These are phyloP conservation scores for Leptoteleia sp. DNA, from an alignment of 1,140 invertebrate species.

Conservation along the genomic window DNA sequence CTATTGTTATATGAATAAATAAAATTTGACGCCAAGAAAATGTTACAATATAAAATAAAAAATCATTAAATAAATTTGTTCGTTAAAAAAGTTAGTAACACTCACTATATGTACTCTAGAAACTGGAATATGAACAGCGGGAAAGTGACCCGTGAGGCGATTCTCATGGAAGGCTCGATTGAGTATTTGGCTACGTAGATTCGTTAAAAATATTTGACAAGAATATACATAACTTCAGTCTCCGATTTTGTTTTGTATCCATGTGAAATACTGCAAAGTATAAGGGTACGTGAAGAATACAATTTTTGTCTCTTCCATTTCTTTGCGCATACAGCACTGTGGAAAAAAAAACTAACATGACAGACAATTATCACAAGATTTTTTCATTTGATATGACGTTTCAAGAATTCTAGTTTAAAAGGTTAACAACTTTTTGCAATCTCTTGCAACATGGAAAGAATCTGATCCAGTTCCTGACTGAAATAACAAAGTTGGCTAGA, in stretches of 20 bases:
- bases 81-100: not conserved
- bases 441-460: conserved; percentile 79
- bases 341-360: conserved; percentile 10
- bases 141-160: conserved; percentile 29
- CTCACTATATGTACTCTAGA: conserved; percentile 18
- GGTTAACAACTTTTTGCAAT: conserved; percentile 74
- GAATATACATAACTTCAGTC: conserved; percentile 48
- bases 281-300: conserved; percentile 8
- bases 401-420: not conserved
- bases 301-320: conserved; percentile 2
- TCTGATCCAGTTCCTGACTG: conserved; percentile 80
- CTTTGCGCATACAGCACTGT: conserved; percentile 15
- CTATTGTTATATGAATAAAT: no score
- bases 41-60: no score
- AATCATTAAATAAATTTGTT: no score
- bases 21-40: no score
- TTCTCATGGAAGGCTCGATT: conserved; percentile 50
- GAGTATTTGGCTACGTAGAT: conserved; percentile 45
- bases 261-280: conserved; percentile 32
- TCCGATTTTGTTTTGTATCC: conserved; percentile 16
- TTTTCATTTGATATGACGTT: conserved; percentile 53
- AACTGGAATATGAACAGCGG: conserved; percentile 45
- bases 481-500: conserved; percentile 80
- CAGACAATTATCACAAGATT: conserved; percentile 49
- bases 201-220: conserved; percentile 16